Conservation (phyloP, 2,797 vertebrate species). For the Oreochromis grahami region DNA sequence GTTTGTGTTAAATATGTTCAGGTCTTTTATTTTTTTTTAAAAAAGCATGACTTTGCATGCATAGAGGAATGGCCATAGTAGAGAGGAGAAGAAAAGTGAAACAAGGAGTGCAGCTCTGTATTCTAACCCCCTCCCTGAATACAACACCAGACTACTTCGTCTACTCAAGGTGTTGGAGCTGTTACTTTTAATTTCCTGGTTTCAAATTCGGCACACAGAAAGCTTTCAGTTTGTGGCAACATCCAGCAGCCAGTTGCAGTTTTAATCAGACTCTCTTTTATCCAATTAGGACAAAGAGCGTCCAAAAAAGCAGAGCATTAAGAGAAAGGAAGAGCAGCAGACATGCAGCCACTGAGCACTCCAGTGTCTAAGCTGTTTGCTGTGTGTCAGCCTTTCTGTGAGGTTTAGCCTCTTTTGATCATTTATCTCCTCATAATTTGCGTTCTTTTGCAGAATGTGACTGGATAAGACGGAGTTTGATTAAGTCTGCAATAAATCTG, state of each 20-base stretch:
- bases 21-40: not conserved
- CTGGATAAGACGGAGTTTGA: not conserved
- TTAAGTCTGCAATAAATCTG: not conserved
- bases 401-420: conserved; percentile 5
- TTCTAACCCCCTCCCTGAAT: not conserved
- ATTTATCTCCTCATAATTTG: conserved; percentile 7
- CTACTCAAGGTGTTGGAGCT: not conserved
- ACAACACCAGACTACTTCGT: not conserved
- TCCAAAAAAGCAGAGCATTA: not conserved
- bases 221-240: not conserved
- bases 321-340: not conserved
- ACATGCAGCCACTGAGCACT: not conserved
- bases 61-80: not conserved
- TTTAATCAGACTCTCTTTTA: conserved; percentile 11
- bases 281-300: not conserved
- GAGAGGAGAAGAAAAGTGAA: not conserved
- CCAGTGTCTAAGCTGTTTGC: not conserved
- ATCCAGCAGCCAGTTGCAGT: not conserved
- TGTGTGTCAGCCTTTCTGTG: not conserved
- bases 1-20: not conserved
- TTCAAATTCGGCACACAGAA: not conserved
- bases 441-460: not conserved
- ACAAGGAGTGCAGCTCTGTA: not conserved
- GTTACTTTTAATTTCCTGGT: not conserved
- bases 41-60: not conserved